Conservation (phyloP, 1,140 invertebrate genomes). For the Scaptomyza montana region DNA sequence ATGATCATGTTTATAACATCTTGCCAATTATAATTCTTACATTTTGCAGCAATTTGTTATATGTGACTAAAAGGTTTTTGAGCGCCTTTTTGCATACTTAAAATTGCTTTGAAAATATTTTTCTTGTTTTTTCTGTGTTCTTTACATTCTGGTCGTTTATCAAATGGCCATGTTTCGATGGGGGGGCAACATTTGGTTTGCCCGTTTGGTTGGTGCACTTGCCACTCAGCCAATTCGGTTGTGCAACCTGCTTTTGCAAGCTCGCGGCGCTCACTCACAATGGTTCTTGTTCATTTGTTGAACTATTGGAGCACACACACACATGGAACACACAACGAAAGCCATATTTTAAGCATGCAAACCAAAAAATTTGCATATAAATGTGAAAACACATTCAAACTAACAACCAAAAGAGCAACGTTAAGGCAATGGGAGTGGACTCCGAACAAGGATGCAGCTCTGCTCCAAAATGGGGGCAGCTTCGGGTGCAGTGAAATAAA, state of each 20-base stretch:
- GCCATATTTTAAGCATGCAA: conserved; percentile 79
- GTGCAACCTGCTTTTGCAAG: conserved; percentile 27
- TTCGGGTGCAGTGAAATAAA: conserved; percentile 77
- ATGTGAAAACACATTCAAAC: conserved; percentile 81
- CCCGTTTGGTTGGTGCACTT: conserved; percentile 33
- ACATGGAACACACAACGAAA: conserved; percentile 44
- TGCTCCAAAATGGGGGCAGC: conserved; percentile 58
- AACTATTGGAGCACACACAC: conserved; percentile 17
- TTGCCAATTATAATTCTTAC: no score
- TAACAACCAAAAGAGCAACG: conserved; percentile 60
- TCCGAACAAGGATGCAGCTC: conserved; percentile 34
- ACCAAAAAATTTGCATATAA: conserved; percentile 83
- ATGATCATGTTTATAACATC: no score
- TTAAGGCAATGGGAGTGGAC: conserved; percentile 5
- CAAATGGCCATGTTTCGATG: not conserved
- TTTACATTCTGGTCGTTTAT: not conserved
- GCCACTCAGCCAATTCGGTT: conserved; percentile 47
- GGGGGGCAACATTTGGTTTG: conserved; percentile 30
- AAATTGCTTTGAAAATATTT: not conserved
- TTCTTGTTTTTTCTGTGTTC: no score
- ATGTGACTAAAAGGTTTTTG: not conserved
- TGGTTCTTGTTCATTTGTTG: conserved; percentile 44
- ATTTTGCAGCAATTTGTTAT: conserved; percentile 2
- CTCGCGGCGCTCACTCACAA: conserved; percentile 20
- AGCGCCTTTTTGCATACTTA: not conserved